phyloP scores from a whole-genome alignment of 2,888 invertebrate species.

The Merodon equestris region DNA sequence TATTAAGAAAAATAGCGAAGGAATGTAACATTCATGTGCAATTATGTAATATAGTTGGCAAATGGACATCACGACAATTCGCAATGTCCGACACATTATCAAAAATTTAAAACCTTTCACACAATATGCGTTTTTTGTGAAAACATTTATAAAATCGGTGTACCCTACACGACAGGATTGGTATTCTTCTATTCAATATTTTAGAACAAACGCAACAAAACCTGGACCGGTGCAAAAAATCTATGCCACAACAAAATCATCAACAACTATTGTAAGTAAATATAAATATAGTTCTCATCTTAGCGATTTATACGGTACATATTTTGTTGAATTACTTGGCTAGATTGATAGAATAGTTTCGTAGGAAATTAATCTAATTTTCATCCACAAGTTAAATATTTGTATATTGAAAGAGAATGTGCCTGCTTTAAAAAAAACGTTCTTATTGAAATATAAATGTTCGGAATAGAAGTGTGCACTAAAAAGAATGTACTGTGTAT shows the following conservation, averaged over 20 bases:
- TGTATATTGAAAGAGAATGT: no score
- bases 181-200: constrained; percentile 90
- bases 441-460: no score
- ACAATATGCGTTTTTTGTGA: constrained; percentile 95
- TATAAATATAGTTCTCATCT: constrained; percentile 2
- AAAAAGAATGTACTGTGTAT: no score
- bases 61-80: constrained; percentile 79
- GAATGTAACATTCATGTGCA: constrained; percentile 8
- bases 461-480: no score
- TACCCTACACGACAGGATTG: constrained; percentile 85
- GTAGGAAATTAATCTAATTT: no score
- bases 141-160: constrained; percentile 91
- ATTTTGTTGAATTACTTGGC: no score
- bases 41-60: constrained; percentile 82
- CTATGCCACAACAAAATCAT: constrained; percentile 72
- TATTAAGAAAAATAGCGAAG: neutral
- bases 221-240: constrained; percentile 74
- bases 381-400: no score
- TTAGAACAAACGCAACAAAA: constrained; percentile 83
- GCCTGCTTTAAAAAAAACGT: no score
- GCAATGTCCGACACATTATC: constrained; percentile 81
- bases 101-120: constrained; percentile 90
- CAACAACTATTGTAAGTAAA: constrained; percentile 73
- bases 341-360: no score
- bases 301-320: no score